Percentiles rank a stretch among this genome's conserved stretches.
Conservation (phyloP, 2,113 vertebrate genomes). For the Leptosomus discolor region DNA sequence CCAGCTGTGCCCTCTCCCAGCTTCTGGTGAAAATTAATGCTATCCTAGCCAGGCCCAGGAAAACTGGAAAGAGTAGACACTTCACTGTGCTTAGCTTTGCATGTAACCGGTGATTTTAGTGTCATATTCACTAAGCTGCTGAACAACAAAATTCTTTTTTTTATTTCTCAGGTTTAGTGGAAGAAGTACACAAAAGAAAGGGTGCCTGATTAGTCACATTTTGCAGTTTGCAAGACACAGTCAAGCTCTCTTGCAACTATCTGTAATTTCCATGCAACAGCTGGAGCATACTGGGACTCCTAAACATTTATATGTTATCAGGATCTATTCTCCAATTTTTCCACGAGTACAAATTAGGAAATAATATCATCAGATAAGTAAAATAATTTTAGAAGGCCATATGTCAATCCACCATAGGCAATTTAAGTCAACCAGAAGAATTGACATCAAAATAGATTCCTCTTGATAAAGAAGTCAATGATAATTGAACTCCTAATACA, state of each 20-base stretch:
- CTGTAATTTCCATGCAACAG: neutral
- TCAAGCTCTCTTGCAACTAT: neutral
- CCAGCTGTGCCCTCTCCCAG: too few relatives aligned
- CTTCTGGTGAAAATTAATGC: too few relatives aligned
- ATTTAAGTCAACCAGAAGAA: neutral
- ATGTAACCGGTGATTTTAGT: neutral
- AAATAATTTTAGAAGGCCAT: neutral
- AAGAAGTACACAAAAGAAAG: neutral
- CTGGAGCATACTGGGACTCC: neutral
- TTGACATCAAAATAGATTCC: neutral
- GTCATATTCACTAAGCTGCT: neutral
- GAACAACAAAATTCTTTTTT: neutral
- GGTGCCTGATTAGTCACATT: fast-evolving
- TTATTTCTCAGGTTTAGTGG: neutral
- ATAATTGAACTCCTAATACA: neutral
- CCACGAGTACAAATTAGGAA: neutral
- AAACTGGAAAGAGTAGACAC: neutral
- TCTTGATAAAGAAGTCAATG: neutral
- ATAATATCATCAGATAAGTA: neutral
- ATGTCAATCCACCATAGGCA: neutral
- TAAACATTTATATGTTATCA: neutral
- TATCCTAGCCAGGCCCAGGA: too few relatives aligned
- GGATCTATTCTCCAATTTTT: neutral
- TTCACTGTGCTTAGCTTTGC: neutral
- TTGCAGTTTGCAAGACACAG: neutral